Evolutionary conservation across 2,888 invertebrate genomes (phyloP).

Genomic region (Priapulus caudatus): DNA sequence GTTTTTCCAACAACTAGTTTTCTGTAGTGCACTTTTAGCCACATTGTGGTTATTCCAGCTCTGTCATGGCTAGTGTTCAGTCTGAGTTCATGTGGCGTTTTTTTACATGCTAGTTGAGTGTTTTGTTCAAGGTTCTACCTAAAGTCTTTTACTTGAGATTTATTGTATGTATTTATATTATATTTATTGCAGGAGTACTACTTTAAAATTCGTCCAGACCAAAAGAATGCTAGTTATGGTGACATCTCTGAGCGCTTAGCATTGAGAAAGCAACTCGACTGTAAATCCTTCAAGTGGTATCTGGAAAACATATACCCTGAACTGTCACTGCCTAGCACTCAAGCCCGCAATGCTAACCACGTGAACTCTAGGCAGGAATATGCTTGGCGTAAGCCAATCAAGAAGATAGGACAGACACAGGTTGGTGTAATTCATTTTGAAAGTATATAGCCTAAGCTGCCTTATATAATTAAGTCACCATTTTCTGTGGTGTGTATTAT

Average conservation of each 20-base stretch:
- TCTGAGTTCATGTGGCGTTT: too few relatives aligned
- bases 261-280: constrained; percentile 59
- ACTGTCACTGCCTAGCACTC: constrained; percentile 51
- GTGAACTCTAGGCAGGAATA: constrained; percentile 40
- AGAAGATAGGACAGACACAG: neutral
- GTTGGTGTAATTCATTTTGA: neutral
- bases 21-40: too few relatives aligned
- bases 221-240: constrained; percentile 49
- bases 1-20: neutral
- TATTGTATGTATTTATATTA: neutral
- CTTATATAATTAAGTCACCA: too few relatives aligned
- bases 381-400: neutral
- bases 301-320: constrained; percentile 72
- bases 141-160: neutral
- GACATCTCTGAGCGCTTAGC: constrained; percentile 61
- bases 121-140: neutral
- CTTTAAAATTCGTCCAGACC: constrained; percentile 50
- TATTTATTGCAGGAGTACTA: constrained; percentile 55
- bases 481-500: too few relatives aligned
- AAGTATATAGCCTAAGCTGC: too few relatives aligned
- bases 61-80: too few relatives aligned
- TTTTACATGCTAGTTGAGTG: too few relatives aligned
- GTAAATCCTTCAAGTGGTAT: constrained; percentile 77
- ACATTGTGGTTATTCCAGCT: too few relatives aligned
- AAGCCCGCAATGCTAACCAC: constrained; percentile 10